These are phyloP conservation scores for Meda fulgida DNA, from an alignment of 2,797 vertebrate species.

Conservation along the genomic window DNA sequence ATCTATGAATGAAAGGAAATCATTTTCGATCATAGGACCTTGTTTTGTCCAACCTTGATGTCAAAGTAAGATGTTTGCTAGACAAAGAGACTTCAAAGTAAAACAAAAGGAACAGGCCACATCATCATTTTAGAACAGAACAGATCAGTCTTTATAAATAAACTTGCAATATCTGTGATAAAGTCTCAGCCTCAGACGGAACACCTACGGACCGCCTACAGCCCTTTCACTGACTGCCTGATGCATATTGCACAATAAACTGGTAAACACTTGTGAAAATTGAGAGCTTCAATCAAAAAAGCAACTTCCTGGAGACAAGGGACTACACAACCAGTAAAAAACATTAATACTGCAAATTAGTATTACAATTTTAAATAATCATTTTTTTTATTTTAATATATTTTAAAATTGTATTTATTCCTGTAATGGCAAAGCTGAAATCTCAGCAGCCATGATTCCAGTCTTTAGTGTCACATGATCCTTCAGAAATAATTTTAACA, in stretches of 20 bases:
- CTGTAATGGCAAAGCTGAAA: neutral
- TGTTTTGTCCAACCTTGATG: neutral
- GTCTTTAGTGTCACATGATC: neutral
- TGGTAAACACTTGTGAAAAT: neutral
- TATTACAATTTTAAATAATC: neutral
- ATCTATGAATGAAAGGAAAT: neutral
- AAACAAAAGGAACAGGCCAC: neutral
- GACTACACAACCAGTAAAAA: neutral
- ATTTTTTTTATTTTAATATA: neutral
- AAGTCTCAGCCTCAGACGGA: slow-evolving; percentile 25
- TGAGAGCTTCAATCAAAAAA: slow-evolving; percentile 24
- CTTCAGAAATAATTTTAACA: neutral
- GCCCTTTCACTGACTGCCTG: slow-evolving; percentile 15
- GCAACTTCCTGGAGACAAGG: neutral
- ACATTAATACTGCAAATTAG: neutral
- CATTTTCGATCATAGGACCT: neutral
- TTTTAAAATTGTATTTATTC: neutral
- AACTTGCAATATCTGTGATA: slow-evolving; percentile 24
- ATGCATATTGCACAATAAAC: slow-evolving; percentile 17
- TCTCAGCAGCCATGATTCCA: neutral
- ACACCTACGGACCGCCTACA: slow-evolving; percentile 21
- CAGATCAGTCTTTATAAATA: slow-evolving; percentile 15
- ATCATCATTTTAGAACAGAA: neutral
- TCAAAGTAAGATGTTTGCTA: neutral
- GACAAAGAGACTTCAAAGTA: neutral